A percentile compares a stretch with the other conserved stretches of the same genome.
These are phyloP conservation scores for Therioaphis trifolii DNA, from an alignment of 2,888 invertebrate genomes.

Conservation along the genomic window DNA sequence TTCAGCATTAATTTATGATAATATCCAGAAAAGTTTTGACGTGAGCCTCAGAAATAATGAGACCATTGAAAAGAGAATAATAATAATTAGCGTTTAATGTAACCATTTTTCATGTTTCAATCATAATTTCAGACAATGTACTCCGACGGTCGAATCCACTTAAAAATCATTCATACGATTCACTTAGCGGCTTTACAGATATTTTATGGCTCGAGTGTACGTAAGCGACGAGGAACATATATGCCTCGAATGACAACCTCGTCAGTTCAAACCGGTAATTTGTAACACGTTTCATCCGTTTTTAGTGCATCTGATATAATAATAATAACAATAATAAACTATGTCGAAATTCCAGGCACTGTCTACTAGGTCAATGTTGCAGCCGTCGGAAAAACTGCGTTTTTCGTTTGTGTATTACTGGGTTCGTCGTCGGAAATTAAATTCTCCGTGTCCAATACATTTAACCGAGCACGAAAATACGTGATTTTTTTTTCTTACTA, in stretches of 20 bases:
- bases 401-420: conserved; percentile 15
- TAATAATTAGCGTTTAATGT: not conserved
- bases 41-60: not conserved
- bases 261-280: conserved; percentile 25
- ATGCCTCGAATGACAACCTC: conserved; percentile 17
- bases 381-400: conserved; percentile 4
- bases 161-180: conserved; percentile 32
- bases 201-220: not conserved
- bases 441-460: not conserved
- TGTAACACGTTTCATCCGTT: conserved; percentile 19
- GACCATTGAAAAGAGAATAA: not conserved
- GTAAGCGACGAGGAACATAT: not conserved
- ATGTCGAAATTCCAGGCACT: not conserved
- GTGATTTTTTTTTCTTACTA: not conserved
- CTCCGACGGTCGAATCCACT: not conserved
- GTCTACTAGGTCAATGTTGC: not conserved
- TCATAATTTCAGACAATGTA: not conserved
- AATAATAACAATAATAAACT: too few relatives aligned
- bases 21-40: not conserved
- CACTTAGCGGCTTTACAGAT: not conserved
- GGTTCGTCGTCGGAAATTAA: not conserved
- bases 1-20: conserved; percentile 11
- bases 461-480: conserved; percentile 3
- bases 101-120: not conserved
- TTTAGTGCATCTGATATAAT: conserved; percentile 31